Evolutionary conservation across 2,888 invertebrate genomes (phyloP), one percentile per base, ranked within the genome.

Genomic region (Chironomus tentans): DNA sequence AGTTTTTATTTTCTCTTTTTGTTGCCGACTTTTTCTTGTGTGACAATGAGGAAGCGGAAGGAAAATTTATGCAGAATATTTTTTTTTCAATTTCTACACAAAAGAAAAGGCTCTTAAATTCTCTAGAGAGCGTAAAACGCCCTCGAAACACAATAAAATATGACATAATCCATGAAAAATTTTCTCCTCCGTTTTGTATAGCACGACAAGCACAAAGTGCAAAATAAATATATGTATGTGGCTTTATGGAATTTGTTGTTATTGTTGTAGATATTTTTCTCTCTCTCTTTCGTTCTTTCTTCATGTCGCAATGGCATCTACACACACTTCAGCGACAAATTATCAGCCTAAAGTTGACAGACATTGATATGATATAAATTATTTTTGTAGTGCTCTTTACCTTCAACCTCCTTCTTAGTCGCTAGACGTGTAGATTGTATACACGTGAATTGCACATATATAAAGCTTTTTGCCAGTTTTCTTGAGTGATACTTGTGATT

Each of bases 311-410:
- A n/a, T 38, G 38, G 38, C 38, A 38, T 38, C 38, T 38, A 38
- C 48, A 48, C 56, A 71, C 56, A 71, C 71, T 74, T 74, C 68
- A 68, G 47, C 74, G 74, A 74, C 68, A 74, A 74, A 74, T 74
- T 74, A 74, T 74, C 68, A 61, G 61, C 74, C 62, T 18, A 68
- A 48, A 61, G 74, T 68, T 74, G 74, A 68, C 74, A 74, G 74
- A 74, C 74, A 74, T 74, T 74, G 74, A 74, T 74, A 74, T 74
- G 74, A 74, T 74, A 74, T 74, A 74, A 74, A 74, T 74, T 68
- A 74, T 74, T 65, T 65, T 68, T 74, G 21, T 46, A 74, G 72
- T 72, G 72, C 61, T 72, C 48, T 56, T 71, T 70, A 46, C 18
- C 70, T 47, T 56, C 47, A 70, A 21, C 47, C 47, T 70, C 47